Evolutionary conservation across 1,140 invertebrate species (phyloP), one percentile per base, ranked within the genome.

Genomic region (Notospermus geniculatus): DNA sequence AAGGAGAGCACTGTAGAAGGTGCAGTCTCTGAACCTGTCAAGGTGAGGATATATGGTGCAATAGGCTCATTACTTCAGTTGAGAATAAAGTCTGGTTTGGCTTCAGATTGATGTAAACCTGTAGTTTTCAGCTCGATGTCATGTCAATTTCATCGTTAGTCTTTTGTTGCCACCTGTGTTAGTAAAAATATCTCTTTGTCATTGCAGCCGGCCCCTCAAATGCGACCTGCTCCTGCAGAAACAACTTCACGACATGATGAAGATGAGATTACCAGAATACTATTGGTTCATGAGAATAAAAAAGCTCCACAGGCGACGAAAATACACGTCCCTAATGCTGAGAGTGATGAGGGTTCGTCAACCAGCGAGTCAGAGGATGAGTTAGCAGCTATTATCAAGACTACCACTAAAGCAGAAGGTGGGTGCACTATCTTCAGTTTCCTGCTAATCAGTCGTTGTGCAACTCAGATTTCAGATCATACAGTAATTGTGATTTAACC

Each of bases 251-350:
- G 19, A 50, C 59, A 60, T 50, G 67, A 65, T 54, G 76, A 87
- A 68, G 91, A 94, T 72, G 90, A 93, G 72, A 94, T 95, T 57
- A 95, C 95, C 91, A 92, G 90, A 19, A 90, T 94, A 2, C 81
- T 96, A 23, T 80, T 95, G 55, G 90, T 91, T 45, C 91, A 94
- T 78, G 93, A 95, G 75, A 93, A 91, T 74, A 90, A 91, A 87
- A 84, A 19, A 82, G 82, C 27, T 5, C 46, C n/a, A 50, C 46
- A 50, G 46, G 30, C 59, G 5, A 28, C 54, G 19, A n/a, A 22
- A 5, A 22, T 30, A 27, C 29, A 22, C 22, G 54, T 30, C 4
- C 27, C 28, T 17, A 80, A 66, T 36, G 63, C 66, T 11, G 64
- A 43, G 82, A 19, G 54, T 22, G 63, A 62, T 9, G 56, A 60